phyloP scores from a whole-genome alignment of 2,113 vertebrate genomes.

The Melanerpes formicivorus region DNA sequence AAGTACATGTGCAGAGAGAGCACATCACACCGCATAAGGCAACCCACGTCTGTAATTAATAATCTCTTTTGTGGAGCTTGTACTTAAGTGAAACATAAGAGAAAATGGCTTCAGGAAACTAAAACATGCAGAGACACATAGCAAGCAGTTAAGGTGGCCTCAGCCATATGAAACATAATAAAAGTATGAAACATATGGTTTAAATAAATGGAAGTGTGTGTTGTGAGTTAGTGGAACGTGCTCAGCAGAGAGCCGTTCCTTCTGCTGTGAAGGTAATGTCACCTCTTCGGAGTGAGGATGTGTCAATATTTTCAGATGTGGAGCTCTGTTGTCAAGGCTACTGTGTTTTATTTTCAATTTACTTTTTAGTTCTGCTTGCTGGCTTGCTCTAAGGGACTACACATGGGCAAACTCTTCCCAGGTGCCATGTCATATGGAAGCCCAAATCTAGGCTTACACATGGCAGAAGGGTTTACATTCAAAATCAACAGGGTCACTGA shows the following conservation, averaged over 20 bases:
- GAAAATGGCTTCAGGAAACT: constrained; percentile 38
- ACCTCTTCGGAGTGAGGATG: no score
- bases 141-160: not conserved
- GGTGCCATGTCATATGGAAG: not conserved
- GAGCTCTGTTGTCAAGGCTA: no score
- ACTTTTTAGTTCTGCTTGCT: no score
- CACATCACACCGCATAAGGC: not conserved
- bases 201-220: not conserved
- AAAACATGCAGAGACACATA: constrained; percentile 26
- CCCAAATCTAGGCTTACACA: not conserved
- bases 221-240: not conserved
- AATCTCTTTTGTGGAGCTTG: not conserved
- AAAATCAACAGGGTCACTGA: not conserved
- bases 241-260: not conserved
- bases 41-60: constrained; percentile 36
- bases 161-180: not conserved
- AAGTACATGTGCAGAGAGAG: not conserved
- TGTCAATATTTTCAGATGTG: no score
- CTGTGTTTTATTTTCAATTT: no score
- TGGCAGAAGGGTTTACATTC: not conserved
- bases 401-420: no score
- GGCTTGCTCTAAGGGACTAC: no score
- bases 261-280: not conserved
- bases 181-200: constrained; percentile 25
- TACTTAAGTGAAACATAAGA: not conserved